These are phyloP conservation scores for Poicephalus gulielmi DNA, from an alignment of 2,113 vertebrate genomes.

Conservation along the genomic window DNA sequence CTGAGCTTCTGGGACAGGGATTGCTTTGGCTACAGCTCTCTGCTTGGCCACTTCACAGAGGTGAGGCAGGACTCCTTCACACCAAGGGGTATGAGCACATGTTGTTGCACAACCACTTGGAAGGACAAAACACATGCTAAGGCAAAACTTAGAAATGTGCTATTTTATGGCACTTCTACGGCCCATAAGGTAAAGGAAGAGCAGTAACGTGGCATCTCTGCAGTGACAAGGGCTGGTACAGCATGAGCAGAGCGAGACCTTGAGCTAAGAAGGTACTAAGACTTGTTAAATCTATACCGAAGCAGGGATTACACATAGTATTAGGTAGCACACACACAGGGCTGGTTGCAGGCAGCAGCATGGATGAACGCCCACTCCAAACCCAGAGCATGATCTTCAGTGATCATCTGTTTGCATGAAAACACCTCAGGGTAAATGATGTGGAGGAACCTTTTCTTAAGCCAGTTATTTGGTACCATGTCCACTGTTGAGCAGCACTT, in stretches of 20 bases:
- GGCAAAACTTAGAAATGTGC: neutral
- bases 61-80: neutral
- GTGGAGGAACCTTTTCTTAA: neutral
- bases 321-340: rapidly evolving
- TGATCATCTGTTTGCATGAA: neutral
- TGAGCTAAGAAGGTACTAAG: neutral
- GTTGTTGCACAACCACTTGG: neutral
- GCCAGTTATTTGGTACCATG: neutral
- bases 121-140: neutral
- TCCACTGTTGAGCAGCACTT: neutral
- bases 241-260: rapidly evolving
- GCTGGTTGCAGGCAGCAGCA: neutral
- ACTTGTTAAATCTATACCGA: neutral
- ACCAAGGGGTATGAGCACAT: neutral
- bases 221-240: neutral
- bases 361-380: rapidly evolving
- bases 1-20: neutral
- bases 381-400: neutral
- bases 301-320: neutral
- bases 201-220: rapidly evolving
- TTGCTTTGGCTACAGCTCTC: rapidly evolving
- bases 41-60: neutral
- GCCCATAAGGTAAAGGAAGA: neutral
- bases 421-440: neutral
- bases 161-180: neutral